Evolutionary conservation across 2,888 invertebrate species (phyloP).

Genomic region (Bellardia pandia): DNA sequence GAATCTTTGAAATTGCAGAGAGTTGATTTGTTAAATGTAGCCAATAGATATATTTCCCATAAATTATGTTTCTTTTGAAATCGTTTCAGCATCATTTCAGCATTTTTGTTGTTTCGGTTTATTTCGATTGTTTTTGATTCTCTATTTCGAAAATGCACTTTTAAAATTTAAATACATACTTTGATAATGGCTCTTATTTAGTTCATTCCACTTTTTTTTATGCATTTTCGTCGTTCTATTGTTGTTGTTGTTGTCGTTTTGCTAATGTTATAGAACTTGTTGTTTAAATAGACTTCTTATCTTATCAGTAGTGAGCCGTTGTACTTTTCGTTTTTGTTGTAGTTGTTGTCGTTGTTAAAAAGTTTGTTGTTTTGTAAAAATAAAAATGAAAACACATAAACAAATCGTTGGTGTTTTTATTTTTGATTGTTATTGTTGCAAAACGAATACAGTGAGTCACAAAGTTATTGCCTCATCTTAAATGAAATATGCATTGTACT

Average conservation of each 20-base stretch:
- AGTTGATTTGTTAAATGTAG: background rate
- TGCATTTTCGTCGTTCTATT: constrained; percentile 26
- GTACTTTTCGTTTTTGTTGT: constrained; percentile 74
- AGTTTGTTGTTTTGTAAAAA: constrained; percentile 35
- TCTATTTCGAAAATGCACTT: constrained; percentile 44
- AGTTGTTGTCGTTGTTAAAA: constrained; percentile 74
- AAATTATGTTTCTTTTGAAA: constrained; percentile 3
- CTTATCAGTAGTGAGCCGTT: constrained; percentile 69
- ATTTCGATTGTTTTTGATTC: background rate
- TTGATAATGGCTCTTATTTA: constrained; percentile 42
- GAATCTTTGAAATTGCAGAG: constrained; percentile 2
- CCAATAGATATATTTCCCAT: background rate
- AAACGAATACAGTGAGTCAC: constrained; percentile 45
- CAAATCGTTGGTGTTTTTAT: constrained; percentile 25
- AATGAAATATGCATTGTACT: background rate
- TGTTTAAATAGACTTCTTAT: constrained; percentile 50
- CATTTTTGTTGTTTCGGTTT: background rate
- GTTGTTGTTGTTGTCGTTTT: background rate
- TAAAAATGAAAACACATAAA: constrained; percentile 1
- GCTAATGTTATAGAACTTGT: constrained; percentile 25
- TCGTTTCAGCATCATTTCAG: constrained; percentile 2
- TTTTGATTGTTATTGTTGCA: background rate
- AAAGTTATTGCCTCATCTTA: constrained; percentile 8
- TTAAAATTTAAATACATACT: background rate
- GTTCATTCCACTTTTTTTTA: constrained; percentile 57